Conservation (phyloP, 2,888 invertebrate genomes). For the Spodoptera littoralis region DNA sequence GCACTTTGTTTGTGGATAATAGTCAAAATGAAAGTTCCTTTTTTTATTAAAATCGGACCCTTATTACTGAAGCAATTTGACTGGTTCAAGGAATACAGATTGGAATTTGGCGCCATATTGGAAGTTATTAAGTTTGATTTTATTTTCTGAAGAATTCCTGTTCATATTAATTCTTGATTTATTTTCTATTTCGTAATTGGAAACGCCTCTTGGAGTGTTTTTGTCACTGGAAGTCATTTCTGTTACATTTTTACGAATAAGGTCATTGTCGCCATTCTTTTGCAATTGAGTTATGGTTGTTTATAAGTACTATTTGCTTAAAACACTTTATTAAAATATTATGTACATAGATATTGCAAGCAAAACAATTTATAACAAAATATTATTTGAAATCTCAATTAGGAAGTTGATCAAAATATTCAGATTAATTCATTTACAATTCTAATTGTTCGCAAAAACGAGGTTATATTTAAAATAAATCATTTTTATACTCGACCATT, state of each 20-base stretch:
- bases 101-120: constrained; percentile 79
- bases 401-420: constrained; percentile 39
- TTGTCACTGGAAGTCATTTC: background rate
- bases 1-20: constrained; percentile 63
- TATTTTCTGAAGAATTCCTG: constrained; percentile 48
- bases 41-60: constrained; percentile 70
- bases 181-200: constrained; percentile 41
- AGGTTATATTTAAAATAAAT: constrained; percentile 31
- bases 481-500: constrained; percentile 14
- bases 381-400: constrained; percentile 25
- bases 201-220: constrained; percentile 10
- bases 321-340: too few relatives aligned
- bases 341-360: background rate
- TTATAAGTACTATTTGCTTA: too few relatives aligned
- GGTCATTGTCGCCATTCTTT: too few relatives aligned
- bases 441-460: constrained; percentile 30
- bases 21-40: constrained; percentile 62
- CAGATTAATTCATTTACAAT: constrained; percentile 41
- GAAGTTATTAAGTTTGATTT: constrained; percentile 74
- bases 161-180: constrained; percentile 47
- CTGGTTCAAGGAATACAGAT: constrained; percentile 77
- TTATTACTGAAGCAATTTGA: constrained; percentile 82
- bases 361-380: background rate
- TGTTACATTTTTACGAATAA: background rate
- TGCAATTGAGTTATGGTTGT: too few relatives aligned